These are phyloP conservation scores for Pseudopleuronectes americanus DNA, from an alignment of 2,797 vertebrate species.

Conservation along the genomic window DNA sequence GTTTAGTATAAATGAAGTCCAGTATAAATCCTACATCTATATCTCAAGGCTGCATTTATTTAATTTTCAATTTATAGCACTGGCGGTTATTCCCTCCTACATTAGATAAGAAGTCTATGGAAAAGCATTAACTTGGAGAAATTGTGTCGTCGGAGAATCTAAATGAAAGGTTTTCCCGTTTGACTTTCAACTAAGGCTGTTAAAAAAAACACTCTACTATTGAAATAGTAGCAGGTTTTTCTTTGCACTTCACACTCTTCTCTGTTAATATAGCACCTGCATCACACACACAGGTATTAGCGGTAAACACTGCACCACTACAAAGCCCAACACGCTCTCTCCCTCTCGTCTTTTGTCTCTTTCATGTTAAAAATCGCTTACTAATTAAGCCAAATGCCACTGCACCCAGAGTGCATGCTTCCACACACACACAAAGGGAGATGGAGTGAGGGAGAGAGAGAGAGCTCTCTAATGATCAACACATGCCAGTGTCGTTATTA, in stretches of 20 bases:
- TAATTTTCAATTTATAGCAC: background rate
- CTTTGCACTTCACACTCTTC: background rate
- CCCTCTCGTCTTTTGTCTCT: conserved; percentile 66
- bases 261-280: conserved; percentile 6
- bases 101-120: background rate
- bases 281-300: conserved; percentile 33
- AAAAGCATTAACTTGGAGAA: background rate
- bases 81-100: background rate
- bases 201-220: background rate
- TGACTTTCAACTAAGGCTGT: background rate
- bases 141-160: background rate
- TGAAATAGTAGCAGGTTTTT: background rate
- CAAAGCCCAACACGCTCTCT: conserved; percentile 36
- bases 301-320: conserved; percentile 23
- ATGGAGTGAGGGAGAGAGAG: conserved; percentile 28
- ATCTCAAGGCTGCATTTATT: conserved; percentile 3
- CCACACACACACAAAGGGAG: conserved; percentile 33
- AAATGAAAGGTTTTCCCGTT: background rate
- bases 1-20: background rate
- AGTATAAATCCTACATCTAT: background rate
- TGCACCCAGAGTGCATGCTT: conserved; percentile 67
- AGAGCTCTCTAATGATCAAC: conserved; percentile 77
- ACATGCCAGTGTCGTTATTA: conserved; percentile 77
- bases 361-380: conserved; percentile 70
- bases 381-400: conserved; percentile 79